Evolutionary conservation across 2,797 vertebrate species (phyloP).

Genomic region (Mallotus villosus): DNA sequence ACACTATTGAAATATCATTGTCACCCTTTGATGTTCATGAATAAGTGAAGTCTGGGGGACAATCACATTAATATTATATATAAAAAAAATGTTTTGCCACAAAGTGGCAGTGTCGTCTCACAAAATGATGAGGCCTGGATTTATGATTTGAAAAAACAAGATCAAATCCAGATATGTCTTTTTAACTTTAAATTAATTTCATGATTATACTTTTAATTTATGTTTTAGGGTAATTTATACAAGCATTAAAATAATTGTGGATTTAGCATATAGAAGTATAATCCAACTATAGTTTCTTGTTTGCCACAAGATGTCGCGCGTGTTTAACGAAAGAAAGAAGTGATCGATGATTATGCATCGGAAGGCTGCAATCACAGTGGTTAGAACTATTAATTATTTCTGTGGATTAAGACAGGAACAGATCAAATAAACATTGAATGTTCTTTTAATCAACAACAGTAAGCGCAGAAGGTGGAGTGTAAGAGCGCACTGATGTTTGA

Average conservation of each 20-base stretch:
- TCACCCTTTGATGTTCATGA: too few species aligned
- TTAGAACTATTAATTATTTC: background rate
- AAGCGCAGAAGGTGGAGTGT: too few species aligned
- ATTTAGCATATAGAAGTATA: background rate
- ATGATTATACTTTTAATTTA: too few species aligned
- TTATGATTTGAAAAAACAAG: background rate
- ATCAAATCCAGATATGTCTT: background rate
- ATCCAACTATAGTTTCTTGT: background rate
- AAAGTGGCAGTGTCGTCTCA: constrained; percentile 27
- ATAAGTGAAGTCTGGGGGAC: too few species aligned
- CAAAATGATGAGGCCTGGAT: background rate
- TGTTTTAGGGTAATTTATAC: background rate
- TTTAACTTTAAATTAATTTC: too few species aligned
- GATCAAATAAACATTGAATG: background rate
- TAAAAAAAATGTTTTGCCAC: constrained; percentile 12
- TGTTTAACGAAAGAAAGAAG: constrained; percentile 24
- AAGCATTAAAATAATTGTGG: background rate
- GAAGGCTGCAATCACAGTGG: background rate
- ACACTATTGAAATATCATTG: too few species aligned
- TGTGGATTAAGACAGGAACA: background rate
- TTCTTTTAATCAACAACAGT: background rate
- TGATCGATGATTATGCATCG: background rate
- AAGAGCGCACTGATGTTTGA: too few species aligned
- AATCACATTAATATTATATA: background rate
- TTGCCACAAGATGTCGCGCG: constrained; percentile 60